These are phyloP conservation scores for Formicarius rufipectus DNA, from an alignment of 2,113 vertebrate species.

Conservation along the genomic window DNA sequence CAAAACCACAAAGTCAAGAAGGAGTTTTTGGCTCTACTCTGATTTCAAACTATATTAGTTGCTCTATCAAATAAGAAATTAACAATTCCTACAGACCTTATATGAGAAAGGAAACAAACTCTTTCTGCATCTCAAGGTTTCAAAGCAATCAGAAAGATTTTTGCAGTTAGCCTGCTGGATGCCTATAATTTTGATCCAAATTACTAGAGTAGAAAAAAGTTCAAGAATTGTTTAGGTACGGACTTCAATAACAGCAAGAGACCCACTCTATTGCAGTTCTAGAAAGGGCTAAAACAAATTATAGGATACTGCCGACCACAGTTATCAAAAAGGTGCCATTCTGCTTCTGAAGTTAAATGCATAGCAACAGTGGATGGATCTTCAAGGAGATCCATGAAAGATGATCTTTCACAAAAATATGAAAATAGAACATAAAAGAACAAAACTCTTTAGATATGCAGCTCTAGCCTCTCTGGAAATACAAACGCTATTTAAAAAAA, in stretches of 20 bases:
- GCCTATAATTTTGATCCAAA: background rate
- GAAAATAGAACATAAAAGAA: background rate
- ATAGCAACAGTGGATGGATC: background rate
- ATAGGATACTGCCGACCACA: background rate
- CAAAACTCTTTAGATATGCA: background rate
- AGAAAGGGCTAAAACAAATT: background rate
- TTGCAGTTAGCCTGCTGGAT: background rate
- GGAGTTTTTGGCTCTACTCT: background rate
- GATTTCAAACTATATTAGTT: background rate
- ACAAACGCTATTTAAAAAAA: background rate
- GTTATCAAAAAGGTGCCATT: background rate
- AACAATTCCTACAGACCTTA: background rate
- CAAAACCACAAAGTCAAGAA: background rate
- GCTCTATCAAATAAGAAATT: background rate
- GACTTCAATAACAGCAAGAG: background rate
- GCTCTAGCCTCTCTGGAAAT: background rate
- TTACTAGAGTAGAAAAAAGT: background rate
- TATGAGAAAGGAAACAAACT: background rate
- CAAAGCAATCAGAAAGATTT: background rate
- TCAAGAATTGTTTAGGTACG: background rate
- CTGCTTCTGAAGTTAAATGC: background rate
- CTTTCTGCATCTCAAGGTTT: background rate
- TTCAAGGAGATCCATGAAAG: background rate
- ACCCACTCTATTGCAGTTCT: accelerated
- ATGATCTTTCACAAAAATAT: background rate